Evolutionary conservation across 2,888 invertebrate genomes (phyloP).

Genomic region (Nineta flava): DNA sequence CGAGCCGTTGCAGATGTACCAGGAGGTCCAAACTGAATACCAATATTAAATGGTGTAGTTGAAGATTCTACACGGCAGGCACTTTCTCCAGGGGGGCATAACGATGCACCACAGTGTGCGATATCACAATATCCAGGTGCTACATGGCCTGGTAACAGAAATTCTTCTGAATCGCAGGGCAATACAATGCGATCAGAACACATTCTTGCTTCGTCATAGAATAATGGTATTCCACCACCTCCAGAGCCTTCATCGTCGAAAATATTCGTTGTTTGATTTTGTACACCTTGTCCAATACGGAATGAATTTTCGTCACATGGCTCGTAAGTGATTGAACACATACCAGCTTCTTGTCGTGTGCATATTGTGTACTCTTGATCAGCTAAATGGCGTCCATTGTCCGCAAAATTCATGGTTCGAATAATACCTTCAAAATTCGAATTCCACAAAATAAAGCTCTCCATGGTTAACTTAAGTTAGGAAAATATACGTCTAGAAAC

Average conservation of each 20-base stretch:
- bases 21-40: slow-evolving; percentile 60
- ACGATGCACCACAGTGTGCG: slow-evolving; percentile 58
- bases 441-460: slow-evolving; percentile 2
- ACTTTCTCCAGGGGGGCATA: slow-evolving; percentile 40
- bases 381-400: slow-evolving; percentile 66
- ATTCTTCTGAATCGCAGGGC: slow-evolving; percentile 73
- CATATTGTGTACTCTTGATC: slow-evolving; percentile 66
- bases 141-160: slow-evolving; percentile 48
- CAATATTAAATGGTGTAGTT: slow-evolving; percentile 59
- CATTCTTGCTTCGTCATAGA: slow-evolving; percentile 17
- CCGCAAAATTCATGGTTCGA: slow-evolving; percentile 66
- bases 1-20: slow-evolving; percentile 15
- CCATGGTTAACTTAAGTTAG: too few relatives aligned
- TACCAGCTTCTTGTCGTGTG: slow-evolving; percentile 47
- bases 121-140: slow-evolving; percentile 55
- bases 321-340: slow-evolving; percentile 60
- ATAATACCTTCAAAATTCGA: slow-evolving; percentile 38
- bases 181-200: slow-evolving; percentile 62
- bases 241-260: slow-evolving; percentile 20
- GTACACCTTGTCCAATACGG: slow-evolving; percentile 42
- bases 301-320: slow-evolving; percentile 65
- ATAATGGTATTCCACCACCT: slow-evolving; percentile 23
- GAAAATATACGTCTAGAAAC: too few relatives aligned
- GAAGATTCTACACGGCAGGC: slow-evolving; percentile 58
- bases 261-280: slow-evolving; percentile 4